Conservation (phyloP, 2,797 vertebrate species). For the Enteromius unitaeniatus region DNA sequence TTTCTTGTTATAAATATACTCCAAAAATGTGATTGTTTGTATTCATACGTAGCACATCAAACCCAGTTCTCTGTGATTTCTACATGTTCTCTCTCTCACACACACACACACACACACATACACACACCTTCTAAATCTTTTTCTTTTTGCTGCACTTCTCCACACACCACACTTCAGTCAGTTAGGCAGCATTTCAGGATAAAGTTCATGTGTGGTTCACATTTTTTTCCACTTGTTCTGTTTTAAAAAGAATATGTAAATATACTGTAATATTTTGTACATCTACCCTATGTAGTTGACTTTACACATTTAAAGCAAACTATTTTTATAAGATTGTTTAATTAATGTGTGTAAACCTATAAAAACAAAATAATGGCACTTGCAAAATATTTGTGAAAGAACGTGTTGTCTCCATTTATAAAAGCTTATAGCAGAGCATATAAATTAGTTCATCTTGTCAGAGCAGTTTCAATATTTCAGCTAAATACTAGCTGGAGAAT, state of each 20-base stretch:
- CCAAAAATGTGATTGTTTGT: conserved; percentile 7
- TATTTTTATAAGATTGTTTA: conserved; percentile 45
- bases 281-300: conserved; percentile 44
- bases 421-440: conserved; percentile 12
- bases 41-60: not conserved
- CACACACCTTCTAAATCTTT: not conserved
- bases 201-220: conserved; percentile 57
- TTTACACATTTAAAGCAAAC: conserved; percentile 49
- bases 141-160: conserved; percentile 10
- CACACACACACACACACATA: not conserved
- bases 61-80: conserved; percentile 14
- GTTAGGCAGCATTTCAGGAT: conserved; percentile 62
- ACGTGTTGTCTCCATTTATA: conserved; percentile 9
- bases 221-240: conserved; percentile 56
- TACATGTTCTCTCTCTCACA: conserved; percentile 5
- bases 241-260: conserved; percentile 61
- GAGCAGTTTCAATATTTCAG: conserved; percentile 18
- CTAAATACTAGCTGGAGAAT: conserved; percentile 25
- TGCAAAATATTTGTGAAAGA: not conserved
- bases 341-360: conserved; percentile 40
- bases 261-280: conserved; percentile 57
- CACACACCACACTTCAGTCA: conserved; percentile 58
- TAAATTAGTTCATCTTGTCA: conserved; percentile 33
- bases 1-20: conserved; percentile 20
- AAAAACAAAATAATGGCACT: too few species aligned